Evolutionary conservation across 2,113 vertebrate genomes (phyloP), one percentile per base, ranked within the genome.

Genomic region (Rhea americana): DNA sequence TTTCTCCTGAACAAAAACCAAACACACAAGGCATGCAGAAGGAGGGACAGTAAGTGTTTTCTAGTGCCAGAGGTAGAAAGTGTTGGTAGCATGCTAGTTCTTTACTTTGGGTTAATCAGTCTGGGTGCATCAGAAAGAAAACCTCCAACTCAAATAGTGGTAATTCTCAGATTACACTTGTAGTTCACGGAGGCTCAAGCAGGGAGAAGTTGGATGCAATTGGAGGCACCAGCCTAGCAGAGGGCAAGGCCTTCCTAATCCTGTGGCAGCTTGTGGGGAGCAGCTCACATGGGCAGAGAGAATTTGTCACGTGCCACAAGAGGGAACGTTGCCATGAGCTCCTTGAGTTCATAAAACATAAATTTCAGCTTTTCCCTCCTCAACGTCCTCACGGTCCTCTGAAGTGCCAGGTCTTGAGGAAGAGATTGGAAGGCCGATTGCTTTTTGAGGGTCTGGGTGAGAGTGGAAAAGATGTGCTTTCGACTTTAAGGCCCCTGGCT

Each of bases 71-170:
- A 24, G 0, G 3, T 43, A 62, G 45, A 66, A 32, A 48, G 19
- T 6, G 9, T 4, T 0, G 1, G n/a, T 68, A 11, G 47, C 26
- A 5, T 7, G 16, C 58, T 51, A 63, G 35, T 1, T 4, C 1
- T 68, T 56, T 24, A 4, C 5, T 2, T 51, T 16, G 37, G 13
- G 11, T 7, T 41, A 50, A 13, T 72, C 47, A 7, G 24, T 21
- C 37, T 78, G 68, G 13, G 28, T 63, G 14, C 28, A 11, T 9
- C 81, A 71, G 78, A 72, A 74, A 75, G 82, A 67, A 67, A 67
- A 67, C 25, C 50, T 65, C 65, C 47, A 53, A 7, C 47, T 80
- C 0, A 1, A 43, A 24, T 6, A 11, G 58, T 0, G 32, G 66
- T 85, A 28, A 61, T 4, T 4, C 30, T 76, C 73, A 86, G 76